Evolutionary conservation across 2,888 invertebrate species (phyloP), one percentile per base, ranked within the genome.

Genomic region (Cheilosia vulpina): DNA sequence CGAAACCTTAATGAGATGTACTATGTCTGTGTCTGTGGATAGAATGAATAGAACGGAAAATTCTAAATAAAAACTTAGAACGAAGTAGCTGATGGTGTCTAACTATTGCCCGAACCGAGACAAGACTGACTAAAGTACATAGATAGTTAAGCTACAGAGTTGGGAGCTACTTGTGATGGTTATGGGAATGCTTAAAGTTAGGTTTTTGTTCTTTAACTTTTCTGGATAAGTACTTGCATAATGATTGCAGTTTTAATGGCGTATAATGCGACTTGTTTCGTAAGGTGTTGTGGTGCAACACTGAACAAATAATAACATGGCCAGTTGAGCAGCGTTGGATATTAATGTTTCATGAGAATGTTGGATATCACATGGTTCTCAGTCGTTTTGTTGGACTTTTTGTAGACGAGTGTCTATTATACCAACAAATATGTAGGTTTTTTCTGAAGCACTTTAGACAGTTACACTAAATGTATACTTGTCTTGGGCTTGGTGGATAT

Each of bases 1-100:
- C 76, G 76, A 80, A 77, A 80, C 81, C 72, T 79, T 80, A 85
- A 85, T 85, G 85, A 85, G 81, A 62, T 52, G 66, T 83, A 24
- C 45, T n/a, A 47, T 47, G 47, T 47, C 17, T 43, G 75, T 62
- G 45, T 9, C 17, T 60, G 55, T 66, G 47, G 45, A 41, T 60
- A 45, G n/a, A 63, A 50, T 38, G 31, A 63, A 50, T 60, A 53
- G 45, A 68, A 69, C 7, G 47, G 24, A 21, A 34, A 24, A 47
- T 7, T n/a, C 47, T 21, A 17, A 27, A 11, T 27, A 21, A 43
- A 31, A 17, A 66, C 60, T 15, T 41, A 72, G 72, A 79, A 75
- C 68, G 50, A 57, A 57, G 80, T 73, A 78, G 55, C 24, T 43
- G 17, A 15, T 52, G 31, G 4, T 24, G 15, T 24, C 13, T 31